These are phyloP conservation scores for Ursus arctos DNA, from an alignment of 2,113 vertebrate genomes.

Conservation along the genomic window DNA sequence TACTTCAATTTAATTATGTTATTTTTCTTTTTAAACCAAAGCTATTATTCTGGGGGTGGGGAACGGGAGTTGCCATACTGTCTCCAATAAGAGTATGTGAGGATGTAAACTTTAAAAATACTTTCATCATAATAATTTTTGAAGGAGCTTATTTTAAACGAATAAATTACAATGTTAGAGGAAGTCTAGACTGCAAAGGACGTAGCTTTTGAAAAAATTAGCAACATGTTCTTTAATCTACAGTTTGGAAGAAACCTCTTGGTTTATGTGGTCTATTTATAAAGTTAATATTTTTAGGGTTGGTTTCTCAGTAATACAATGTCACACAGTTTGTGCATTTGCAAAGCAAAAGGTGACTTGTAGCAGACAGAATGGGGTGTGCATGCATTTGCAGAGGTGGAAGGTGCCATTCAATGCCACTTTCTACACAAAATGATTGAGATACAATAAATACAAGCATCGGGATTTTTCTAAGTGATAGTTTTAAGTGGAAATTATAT, in stretches of 20 bases:
- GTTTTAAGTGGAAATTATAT: slow-evolving; percentile 18
- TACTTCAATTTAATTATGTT: background rate
- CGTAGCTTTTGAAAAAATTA: slow-evolving; percentile 64
- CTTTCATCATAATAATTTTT: slow-evolving; percentile 40
- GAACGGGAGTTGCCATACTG: background rate
- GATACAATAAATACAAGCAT: background rate
- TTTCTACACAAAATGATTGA: background rate
- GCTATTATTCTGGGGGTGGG: background rate
- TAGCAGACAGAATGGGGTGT: background rate
- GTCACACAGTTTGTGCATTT: slow-evolving; percentile 23
- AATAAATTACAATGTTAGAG: slow-evolving; percentile 49
- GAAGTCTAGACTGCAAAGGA: slow-evolving; percentile 46
- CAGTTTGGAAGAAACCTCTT: slow-evolving; percentile 55
- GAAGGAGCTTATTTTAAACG: slow-evolving; percentile 30
- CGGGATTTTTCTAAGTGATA: background rate
- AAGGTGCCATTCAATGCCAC: background rate
- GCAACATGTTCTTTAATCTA: slow-evolving; percentile 48
- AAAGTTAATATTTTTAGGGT: slow-evolving; percentile 68
- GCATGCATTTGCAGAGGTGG: background rate
- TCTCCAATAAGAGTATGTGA: background rate
- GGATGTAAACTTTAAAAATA: slow-evolving; percentile 61
- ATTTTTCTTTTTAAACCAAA: background rate
- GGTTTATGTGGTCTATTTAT: slow-evolving; percentile 56
- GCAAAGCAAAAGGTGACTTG: slow-evolving; percentile 46
- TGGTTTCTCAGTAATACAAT: slow-evolving; percentile 54